Conservation (phyloP, 1,140 invertebrate genomes). For the Arctopsyche grandis region DNA sequence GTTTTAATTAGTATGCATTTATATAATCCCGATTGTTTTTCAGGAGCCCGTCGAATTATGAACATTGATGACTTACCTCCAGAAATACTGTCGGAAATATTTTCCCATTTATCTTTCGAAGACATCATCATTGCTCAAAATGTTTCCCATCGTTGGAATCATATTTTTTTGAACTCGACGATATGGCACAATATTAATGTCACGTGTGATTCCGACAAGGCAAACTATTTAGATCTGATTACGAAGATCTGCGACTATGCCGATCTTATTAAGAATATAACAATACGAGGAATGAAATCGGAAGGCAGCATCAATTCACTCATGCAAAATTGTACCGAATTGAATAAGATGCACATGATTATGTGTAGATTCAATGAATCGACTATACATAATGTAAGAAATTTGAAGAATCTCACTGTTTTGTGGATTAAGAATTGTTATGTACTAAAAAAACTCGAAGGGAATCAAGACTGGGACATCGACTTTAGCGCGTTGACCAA, state of each 20-base stretch:
- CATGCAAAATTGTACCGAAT: not conserved
- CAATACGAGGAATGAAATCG: slow-evolving; percentile 19
- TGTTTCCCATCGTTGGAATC: slow-evolving; percentile 60
- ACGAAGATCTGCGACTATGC: slow-evolving; percentile 11
- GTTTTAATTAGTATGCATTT: not conserved
- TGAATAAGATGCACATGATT: not conserved
- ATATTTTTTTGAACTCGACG: slow-evolving; percentile 56
- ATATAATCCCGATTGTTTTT: not conserved
- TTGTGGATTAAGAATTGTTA: slow-evolving; percentile 26
- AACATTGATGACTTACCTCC: slow-evolving; percentile 60
- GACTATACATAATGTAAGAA: not conserved
- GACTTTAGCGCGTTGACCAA: slow-evolving; percentile 1
- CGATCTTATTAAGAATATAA: slow-evolving; percentile 33
- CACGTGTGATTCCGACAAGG: slow-evolving; percentile 58
- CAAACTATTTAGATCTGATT: slow-evolving; percentile 6
- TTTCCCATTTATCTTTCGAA: slow-evolving; percentile 60
- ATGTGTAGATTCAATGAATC: slow-evolving; percentile 26
- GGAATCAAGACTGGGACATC: not conserved
- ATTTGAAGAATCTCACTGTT: not conserved
- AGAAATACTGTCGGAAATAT: slow-evolving; percentile 61
- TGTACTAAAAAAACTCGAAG: not conserved
- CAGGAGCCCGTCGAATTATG: slow-evolving; percentile 17
- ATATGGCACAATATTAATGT: slow-evolving; percentile 60
- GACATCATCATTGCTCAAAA: slow-evolving; percentile 58
- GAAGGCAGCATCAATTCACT: slow-evolving; percentile 1